A percentile compares a stretch with the other conserved stretches of the same genome.
These are phyloP conservation scores for Solen grandis DNA, from an alignment of 1,140 invertebrate genomes.

Conservation along the genomic window DNA sequence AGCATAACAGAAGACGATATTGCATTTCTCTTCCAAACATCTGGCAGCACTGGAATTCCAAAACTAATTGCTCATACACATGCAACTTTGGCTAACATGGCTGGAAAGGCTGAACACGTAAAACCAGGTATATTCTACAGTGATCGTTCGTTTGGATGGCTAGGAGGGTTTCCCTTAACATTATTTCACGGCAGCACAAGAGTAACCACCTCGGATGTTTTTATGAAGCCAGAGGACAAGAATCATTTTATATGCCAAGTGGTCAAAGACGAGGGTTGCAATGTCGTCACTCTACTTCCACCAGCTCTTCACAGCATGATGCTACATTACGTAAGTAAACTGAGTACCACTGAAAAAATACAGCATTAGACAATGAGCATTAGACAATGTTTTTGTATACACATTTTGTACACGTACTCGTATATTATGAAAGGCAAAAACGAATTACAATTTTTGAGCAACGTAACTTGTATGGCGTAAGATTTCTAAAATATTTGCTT, in stretches of 20 bases:
- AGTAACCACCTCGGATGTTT: conserved; percentile 8
- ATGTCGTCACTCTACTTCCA: background rate
- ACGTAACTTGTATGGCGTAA: too few species aligned
- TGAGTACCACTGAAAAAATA: too few species aligned
- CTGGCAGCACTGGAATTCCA: conserved; percentile 22
- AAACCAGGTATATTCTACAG: background rate
- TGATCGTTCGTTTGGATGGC: conserved; percentile 27
- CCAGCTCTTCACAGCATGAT: too few species aligned
- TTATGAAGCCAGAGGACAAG: background rate
- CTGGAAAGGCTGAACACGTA: too few species aligned
- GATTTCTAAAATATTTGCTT: too few species aligned
- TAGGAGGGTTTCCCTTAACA: background rate
- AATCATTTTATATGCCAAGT: background rate
- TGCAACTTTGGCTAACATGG: background rate
- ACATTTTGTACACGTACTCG: too few species aligned
- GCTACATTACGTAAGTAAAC: too few species aligned
- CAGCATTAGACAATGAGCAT: too few species aligned
- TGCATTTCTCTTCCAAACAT: conserved; percentile 21
- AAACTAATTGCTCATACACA: conserved; percentile 2
- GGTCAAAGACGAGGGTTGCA: background rate
- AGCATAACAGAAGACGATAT: background rate
- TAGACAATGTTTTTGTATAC: too few species aligned
- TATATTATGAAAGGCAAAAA: too few species aligned
- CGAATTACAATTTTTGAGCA: too few species aligned
- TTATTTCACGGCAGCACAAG: background rate